A percentile compares a stretch with the other conserved stretches of the same genome.
phyloP scores from a whole-genome alignment of 2,113 vertebrate genomes.

The Panthera leo region DNA sequence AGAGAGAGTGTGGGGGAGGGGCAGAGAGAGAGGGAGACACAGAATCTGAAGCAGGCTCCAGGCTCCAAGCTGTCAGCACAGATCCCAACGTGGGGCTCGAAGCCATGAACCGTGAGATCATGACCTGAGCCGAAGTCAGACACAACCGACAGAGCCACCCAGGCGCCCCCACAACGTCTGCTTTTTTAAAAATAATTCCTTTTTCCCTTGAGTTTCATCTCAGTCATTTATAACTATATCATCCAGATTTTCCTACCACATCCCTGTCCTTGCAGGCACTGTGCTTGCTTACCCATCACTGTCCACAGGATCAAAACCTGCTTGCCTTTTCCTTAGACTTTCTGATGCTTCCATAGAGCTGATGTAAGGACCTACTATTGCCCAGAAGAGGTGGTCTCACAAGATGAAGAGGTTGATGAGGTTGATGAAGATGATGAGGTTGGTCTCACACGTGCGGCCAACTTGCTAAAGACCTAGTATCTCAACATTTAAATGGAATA shows the following conservation, averaged over 20 bases:
- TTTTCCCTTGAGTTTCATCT: slow-evolving; percentile 5
- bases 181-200: slow-evolving; percentile 10
- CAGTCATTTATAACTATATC: not conserved
- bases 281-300: not conserved
- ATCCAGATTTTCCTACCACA: not conserved
- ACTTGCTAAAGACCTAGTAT: not conserved
- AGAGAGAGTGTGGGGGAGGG: no score
- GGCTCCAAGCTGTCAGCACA: no score
- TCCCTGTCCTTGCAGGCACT: not conserved
- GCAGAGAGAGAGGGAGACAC: no score
- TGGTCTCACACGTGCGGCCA: not conserved
- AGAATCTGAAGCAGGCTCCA: no score
- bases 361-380: not conserved
- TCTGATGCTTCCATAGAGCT: slow-evolving; percentile 34
- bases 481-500: slow-evolving; percentile 33
- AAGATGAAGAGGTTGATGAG: not conserved
- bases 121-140: no score
- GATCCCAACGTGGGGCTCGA: no score
- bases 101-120: no score
- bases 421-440: no score
- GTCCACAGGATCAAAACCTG: slow-evolving; percentile 4
- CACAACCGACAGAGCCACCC: no score
- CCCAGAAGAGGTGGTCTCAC: not conserved
- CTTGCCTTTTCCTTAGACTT: not conserved
- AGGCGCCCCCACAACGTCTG: not conserved